Conservation (phyloP, 2,113 vertebrate genomes). For the Aptenodytes forsteri region DNA sequence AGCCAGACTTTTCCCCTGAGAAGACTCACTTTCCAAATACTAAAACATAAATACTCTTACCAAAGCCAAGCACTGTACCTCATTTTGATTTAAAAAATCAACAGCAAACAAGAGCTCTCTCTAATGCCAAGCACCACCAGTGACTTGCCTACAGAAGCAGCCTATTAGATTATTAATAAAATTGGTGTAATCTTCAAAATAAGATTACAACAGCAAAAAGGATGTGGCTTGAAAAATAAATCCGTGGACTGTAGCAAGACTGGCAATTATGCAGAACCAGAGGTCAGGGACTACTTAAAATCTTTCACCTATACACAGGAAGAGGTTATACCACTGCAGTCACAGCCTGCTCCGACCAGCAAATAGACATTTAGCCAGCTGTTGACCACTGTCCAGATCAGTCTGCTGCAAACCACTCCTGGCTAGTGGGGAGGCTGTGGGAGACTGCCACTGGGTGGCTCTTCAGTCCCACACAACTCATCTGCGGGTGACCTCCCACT, state of each 20-base stretch:
- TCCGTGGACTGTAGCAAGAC: neutral
- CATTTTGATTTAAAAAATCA: neutral
- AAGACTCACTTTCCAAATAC: neutral
- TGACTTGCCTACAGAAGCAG: neutral
- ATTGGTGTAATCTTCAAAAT: neutral
- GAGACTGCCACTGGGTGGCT: constrained; percentile 6
- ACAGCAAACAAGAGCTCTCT: neutral
- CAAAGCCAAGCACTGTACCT: neutral
- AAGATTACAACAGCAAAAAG: neutral
- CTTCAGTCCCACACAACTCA: neutral
- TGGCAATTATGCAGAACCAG: neutral
- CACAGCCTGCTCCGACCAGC: neutral
- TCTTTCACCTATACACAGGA: neutral
- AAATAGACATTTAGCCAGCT: neutral
- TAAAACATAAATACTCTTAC: neutral
- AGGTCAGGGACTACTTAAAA: neutral
- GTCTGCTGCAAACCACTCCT: neutral
- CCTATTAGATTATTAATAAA: neutral
- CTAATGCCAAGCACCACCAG: neutral
- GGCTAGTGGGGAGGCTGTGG: neutral
- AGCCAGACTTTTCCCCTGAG: neutral
- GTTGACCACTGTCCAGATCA: neutral
- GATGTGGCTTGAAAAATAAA: neutral
- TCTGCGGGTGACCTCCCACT: neutral
- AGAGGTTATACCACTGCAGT: neutral